These are phyloP conservation scores for Orthonyx spaldingii DNA, from an alignment of 2,113 vertebrate species.

Conservation along the genomic window DNA sequence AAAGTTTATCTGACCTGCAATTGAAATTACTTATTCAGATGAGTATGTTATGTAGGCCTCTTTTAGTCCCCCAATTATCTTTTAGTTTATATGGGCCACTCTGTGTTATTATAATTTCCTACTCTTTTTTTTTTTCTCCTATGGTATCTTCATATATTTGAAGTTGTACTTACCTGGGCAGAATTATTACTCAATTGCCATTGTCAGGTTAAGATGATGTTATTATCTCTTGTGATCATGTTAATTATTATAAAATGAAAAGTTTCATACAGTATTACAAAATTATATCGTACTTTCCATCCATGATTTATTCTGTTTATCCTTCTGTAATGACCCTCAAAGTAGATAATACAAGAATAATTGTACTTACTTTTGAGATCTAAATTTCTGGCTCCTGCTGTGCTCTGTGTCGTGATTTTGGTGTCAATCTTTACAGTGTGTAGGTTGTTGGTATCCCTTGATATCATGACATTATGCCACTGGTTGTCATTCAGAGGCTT, in stretches of 20 bases:
- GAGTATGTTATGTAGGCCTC: background rate
- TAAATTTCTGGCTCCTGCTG: slow-evolving; percentile 91
- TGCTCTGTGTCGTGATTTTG: slow-evolving; percentile 93
- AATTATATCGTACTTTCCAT: background rate
- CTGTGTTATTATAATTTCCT: background rate
- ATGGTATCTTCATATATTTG: background rate
- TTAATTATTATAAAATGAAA: background rate
- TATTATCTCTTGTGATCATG: background rate
- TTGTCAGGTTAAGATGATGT: background rate
- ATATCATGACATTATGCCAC: slow-evolving; percentile 98
- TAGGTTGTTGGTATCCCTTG: slow-evolving; percentile 93
- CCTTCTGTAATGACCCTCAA: background rate
- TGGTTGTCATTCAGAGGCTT: slow-evolving; percentile 96
- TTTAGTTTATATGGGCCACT: background rate
- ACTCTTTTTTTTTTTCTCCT: background rate
- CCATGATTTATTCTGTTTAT: background rate
- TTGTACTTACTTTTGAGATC: slow-evolving; percentile 92
- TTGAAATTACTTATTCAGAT: background rate
- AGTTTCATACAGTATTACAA: background rate
- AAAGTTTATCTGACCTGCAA: background rate
- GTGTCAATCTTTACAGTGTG: slow-evolving; percentile 97
- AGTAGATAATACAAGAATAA: background rate
- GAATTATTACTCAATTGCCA: background rate
- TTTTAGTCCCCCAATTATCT: background rate
- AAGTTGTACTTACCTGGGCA: background rate